Base-by-base conservation (phyloP, 2,888 invertebrate genomes). In the Eupelmus urozonus region DNA sequence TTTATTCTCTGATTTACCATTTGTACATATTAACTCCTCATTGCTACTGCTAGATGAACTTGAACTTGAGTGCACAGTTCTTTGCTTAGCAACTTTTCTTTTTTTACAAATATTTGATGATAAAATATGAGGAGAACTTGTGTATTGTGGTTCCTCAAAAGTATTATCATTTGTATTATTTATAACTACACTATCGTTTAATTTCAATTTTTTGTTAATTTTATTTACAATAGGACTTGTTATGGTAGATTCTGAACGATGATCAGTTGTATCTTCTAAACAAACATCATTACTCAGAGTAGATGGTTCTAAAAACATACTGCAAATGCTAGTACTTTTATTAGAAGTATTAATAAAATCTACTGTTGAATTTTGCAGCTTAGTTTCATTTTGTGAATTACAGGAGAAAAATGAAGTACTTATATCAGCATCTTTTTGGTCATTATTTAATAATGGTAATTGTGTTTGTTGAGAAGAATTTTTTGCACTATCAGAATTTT, bases 121-220 rank as follows among this genome's bases (percentile, higher is more conserved):
- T 57, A 29, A 23, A 34, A 55, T 25, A 51, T 59, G 71, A n/a
- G 86, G 86, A 9, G 86, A 86, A 78, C 86, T 86, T 53, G 85
- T 84, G 25, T 80, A 84, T 51, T 82, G 80, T 29, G 86, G 86
- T 20, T 57, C 72, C 62, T 83, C 77, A 23, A 76, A 74, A 51
- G 55, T 67, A 23, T 20, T 76, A 59, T 63, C 69, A 20, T 55
- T 66, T 11, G 42, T 67, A 66, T 69, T 78, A 34, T 20, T 49
- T 2, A 74, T 7, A 5, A 67, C 74, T 53, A 23, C 9, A 29
- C 27, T 45, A 63, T 59, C 59, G 57, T 51, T 62, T 18, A 76
- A 63, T 62, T 67, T 74, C 7, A 76, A 67, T 16, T 71, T 77
- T 69, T 76, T 65, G 23, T 18, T 66, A 20, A 4, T 42, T 16